phyloP scores from a whole-genome alignment of 2,113 vertebrate species.

The Crocuta crocuta region DNA sequence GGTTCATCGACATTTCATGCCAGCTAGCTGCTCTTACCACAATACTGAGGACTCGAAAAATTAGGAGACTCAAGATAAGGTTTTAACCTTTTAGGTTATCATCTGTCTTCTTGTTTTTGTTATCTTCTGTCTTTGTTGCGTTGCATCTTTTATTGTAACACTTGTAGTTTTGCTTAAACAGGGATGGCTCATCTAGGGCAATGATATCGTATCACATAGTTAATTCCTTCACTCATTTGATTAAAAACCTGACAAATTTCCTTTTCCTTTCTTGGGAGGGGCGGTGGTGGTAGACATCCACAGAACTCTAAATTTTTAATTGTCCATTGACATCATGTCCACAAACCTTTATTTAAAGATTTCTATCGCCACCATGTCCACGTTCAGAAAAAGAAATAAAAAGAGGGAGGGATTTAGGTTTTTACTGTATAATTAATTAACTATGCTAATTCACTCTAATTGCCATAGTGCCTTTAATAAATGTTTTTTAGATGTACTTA shows the following conservation, averaged over 20 bases:
- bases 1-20: neutral
- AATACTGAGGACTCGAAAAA: neutral
- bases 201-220: neutral
- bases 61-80: neutral
- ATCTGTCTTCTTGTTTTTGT: neutral
- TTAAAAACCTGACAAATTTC: slow-evolving; percentile 31
- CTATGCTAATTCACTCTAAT: neutral
- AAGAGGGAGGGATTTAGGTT: neutral
- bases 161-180: neutral
- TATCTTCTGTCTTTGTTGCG: neutral
- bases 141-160: neutral
- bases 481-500: neutral
- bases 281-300: neutral
- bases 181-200: neutral
- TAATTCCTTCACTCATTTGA: neutral
- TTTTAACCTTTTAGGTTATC: neutral
- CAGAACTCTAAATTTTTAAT: neutral
- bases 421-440: slow-evolving; percentile 1
- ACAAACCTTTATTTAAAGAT: neutral
- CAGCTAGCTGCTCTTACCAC: neutral
- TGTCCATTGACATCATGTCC: neutral
- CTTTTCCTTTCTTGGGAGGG: neutral
- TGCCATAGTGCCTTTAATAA: neutral
- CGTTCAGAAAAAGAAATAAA: neutral
- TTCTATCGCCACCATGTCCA: neutral